Evolutionary conservation across 2,113 vertebrate species (phyloP), one percentile per base, ranked within the genome.

Genomic region (Hepsetus odoe): DNA sequence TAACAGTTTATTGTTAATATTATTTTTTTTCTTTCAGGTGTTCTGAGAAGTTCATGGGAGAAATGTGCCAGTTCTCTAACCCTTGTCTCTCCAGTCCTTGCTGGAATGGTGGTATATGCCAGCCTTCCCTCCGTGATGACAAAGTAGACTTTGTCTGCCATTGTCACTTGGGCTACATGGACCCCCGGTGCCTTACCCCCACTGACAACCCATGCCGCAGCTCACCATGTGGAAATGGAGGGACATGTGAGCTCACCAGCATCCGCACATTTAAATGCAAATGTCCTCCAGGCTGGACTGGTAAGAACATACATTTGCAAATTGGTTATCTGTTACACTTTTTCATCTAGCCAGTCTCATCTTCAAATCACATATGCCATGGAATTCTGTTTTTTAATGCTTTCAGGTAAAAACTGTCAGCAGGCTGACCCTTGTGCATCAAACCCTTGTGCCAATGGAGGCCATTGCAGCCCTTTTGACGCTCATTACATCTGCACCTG

Each of bases 361-460:
- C 38, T 55, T 6, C 13, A 44, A 1, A 22, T 7, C 46, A 26
- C n/a, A 28, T 26, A 8, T 38, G 14, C 13, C 16, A 33, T 7
- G 8, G 28, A 33, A 12, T 77, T 56, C 38, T 32, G 13, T 28
- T n/a, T 61, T 4, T 72, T 58, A n/a, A n/a, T n/a, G n/a, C n/a
- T n/a, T 42, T 59, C 12, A 99, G 98, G 97, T 49, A 95, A 95
- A 85, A 92, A 88, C 1, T 99, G 98, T 90, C 93, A 96, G 78
- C 95, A 96, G 85, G 94, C 97, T 0, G 94, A 99, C 84, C 95
- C 98, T 0, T 99, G 98, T 0, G 95, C 97, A 82, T 99, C 98
- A 51, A 98, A 97, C 85, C 98, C 98, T 0, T 99, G 97, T 0
- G 95, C 95, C 89, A 97, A 98, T 0, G 93, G 94, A 0, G 97